Evolutionary conservation across 2,797 vertebrate species (phyloP).

Genomic region (Enteromius mattozi): DNA sequence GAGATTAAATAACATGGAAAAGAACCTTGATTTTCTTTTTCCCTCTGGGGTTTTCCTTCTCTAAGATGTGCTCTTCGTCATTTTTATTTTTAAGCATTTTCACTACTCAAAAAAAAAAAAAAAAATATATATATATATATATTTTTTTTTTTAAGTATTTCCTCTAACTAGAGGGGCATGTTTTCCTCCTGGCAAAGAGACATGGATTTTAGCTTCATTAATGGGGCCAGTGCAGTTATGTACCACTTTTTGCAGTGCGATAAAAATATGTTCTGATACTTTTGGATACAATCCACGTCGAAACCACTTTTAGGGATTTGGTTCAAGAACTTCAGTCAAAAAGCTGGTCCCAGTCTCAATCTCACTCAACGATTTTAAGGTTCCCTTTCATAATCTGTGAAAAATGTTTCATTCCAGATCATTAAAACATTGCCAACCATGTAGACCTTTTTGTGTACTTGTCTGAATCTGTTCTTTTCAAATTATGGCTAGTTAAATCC

Average conservation of each 20-base stretch:
- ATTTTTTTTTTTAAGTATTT: slow-evolving; percentile 21
- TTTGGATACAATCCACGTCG: slow-evolving; percentile 33
- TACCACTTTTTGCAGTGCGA: slow-evolving; percentile 12
- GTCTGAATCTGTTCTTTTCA: slow-evolving; percentile 29
- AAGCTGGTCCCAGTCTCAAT: neutral
- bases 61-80: slow-evolving; percentile 57
- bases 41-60: slow-evolving; percentile 54
- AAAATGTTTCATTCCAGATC: neutral
- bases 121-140: no score
- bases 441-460: neutral
- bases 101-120: neutral
- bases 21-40: slow-evolving; percentile 50
- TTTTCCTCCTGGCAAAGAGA: slow-evolving; percentile 44
- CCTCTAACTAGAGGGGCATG: slow-evolving; percentile 12
- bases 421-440: slow-evolving; percentile 18
- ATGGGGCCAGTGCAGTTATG: slow-evolving; percentile 31
- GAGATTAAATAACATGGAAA: slow-evolving; percentile 60
- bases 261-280: slow-evolving; percentile 39
- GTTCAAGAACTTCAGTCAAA: neutral
- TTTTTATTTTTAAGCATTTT: slow-evolving; percentile 60
- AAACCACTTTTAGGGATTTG: slow-evolving; percentile 11
- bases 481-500: slow-evolving; percentile 28
- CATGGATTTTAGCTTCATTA: slow-evolving; percentile 36
- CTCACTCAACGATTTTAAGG: neutral
- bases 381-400: slow-evolving; percentile 20